phyloP scores from a whole-genome alignment of 2,888 invertebrate genomes.

The Idaea aversata region DNA sequence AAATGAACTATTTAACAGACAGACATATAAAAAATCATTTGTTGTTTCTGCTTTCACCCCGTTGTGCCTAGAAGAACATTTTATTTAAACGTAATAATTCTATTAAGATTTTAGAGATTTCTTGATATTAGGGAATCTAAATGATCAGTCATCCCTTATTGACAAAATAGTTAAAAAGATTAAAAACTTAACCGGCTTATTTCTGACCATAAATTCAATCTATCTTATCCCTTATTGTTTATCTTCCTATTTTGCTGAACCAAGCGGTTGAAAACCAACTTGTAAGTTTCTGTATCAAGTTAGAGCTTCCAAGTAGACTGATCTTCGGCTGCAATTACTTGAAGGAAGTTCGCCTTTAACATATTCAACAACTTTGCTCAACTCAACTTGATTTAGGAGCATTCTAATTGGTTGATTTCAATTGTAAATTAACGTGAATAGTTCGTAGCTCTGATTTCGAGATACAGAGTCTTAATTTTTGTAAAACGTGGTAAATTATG shows the following conservation, averaged over 20 bases:
- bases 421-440: conserved; percentile 7
- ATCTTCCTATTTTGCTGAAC: background rate
- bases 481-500: background rate
- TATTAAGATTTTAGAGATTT: too few relatives aligned
- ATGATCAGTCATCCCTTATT: too few relatives aligned
- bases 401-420: conserved; percentile 9
- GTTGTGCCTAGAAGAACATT: too few relatives aligned
- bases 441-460: background rate
- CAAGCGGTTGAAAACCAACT: background rate
- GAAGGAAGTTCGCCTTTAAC: conserved; percentile 32
- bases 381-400: conserved; percentile 24
- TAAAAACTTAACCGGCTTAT: background rate
- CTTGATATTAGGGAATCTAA: too few relatives aligned
- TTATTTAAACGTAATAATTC: too few relatives aligned
- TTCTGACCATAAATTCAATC: background rate
- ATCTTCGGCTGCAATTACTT: conserved; percentile 26
- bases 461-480: background rate
- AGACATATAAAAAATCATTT: too few relatives aligned
- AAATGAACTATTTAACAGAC: too few relatives aligned
- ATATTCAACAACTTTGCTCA: conserved; percentile 34
- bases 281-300: background rate
- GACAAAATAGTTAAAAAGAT: background rate
- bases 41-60: too few relatives aligned
- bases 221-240: background rate
- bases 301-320: conserved; percentile 18